Percentiles rank a stretch among this genome's conserved stretches.
Evolutionary conservation across 1,140 invertebrate species (phyloP).

Genomic region (Elysia chlorotica): DNA sequence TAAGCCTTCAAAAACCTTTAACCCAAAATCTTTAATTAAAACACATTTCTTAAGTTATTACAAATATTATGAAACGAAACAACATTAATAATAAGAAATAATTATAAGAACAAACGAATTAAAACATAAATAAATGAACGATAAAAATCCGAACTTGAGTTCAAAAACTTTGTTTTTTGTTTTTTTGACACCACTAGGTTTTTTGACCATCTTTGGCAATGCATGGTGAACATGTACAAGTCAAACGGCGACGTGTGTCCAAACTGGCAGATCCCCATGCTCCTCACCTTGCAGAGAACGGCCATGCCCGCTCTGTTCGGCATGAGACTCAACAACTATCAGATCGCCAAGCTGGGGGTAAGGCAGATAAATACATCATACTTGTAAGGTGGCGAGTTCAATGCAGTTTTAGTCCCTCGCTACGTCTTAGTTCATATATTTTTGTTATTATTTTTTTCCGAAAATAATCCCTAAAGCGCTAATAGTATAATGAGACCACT

Average conservation of each 20-base stretch:
- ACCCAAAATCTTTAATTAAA: no score
- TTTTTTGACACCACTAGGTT: constrained; percentile 1
- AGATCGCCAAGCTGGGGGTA: constrained; percentile 21
- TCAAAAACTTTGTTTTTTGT: background rate
- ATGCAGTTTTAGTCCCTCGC: no score
- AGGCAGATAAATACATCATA: no score
- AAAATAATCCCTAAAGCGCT: background rate
- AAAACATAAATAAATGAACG: background rate
- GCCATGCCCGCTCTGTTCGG: constrained; percentile 24
- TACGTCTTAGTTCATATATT: no score
- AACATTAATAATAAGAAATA: no score
- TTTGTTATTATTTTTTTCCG: no score
- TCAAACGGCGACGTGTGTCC: background rate
- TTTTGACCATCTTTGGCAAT: constrained; percentile 8
- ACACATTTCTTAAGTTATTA: no score
- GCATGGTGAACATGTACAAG: constrained; percentile 11
- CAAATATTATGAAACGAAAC: no score
- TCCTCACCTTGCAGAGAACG: constrained; percentile 14
- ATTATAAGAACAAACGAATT: background rate
- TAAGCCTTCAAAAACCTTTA: no score
- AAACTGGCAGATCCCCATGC: constrained; percentile 27
- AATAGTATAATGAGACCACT: background rate
- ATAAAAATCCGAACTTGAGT: background rate
- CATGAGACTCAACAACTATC: constrained; percentile 16
- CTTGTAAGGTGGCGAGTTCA: no score